A percentile compares a stretch with the other conserved stretches of the same genome.
These are phyloP conservation scores for Acrocephalus scirpaceus DNA, from an alignment of 2,797 vertebrate genomes.

Conservation along the genomic window DNA sequence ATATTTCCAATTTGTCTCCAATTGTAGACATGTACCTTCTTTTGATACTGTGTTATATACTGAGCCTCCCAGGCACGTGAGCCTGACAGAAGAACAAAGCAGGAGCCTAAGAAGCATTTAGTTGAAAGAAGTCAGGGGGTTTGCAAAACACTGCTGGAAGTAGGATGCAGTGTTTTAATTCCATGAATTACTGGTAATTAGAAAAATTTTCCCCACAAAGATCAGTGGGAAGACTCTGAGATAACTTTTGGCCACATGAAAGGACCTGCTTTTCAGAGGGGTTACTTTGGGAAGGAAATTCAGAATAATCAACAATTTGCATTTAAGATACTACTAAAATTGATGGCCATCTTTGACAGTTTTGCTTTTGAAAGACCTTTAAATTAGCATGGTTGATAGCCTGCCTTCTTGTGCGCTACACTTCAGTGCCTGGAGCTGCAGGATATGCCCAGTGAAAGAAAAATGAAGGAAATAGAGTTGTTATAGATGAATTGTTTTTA, in stretches of 20 bases:
- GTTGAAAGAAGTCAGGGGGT: slow-evolving; percentile 4
- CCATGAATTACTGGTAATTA: background rate
- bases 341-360: background rate
- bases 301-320: background rate
- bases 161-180: background rate
- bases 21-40: background rate
- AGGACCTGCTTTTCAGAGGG: background rate
- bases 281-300: slow-evolving; percentile 29
- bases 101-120: background rate
- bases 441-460: background rate
- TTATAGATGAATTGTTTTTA: background rate
- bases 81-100: background rate
- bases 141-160: background rate
- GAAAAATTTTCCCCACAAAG: background rate
- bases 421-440: background rate
- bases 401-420: background rate
- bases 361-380: background rate
- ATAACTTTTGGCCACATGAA: slow-evolving; percentile 1
- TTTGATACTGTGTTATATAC: background rate
- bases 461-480: background rate
- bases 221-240: background rate
- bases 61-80: background rate
- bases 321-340: background rate
- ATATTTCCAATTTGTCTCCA: background rate
- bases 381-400: background rate